Percentiles rank a stretch among this genome's conserved stretches.
Conservation (phyloP, 2,888 invertebrate species). For the Tanytarsus gracilentus region DNA sequence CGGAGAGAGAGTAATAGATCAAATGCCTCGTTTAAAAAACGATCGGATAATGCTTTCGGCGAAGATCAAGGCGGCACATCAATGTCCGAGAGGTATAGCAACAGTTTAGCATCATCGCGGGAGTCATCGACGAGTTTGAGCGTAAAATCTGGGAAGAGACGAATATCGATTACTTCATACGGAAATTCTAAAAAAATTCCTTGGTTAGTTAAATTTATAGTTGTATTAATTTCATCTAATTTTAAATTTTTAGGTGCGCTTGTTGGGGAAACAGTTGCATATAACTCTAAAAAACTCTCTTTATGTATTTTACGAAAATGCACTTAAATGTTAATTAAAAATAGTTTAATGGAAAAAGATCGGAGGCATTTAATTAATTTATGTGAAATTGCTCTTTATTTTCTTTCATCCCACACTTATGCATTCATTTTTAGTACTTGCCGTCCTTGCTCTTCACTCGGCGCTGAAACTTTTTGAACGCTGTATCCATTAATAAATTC, state of each 20-base stretch:
- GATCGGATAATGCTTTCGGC: constrained; percentile 18
- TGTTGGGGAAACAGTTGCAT: constrained; percentile 44
- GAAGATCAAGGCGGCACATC: constrained; percentile 35
- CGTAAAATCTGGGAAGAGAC: constrained; percentile 40
- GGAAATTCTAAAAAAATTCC: constrained; percentile 39
- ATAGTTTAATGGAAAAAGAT: no score
- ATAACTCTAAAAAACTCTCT: constrained; percentile 32
- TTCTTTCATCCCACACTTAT: no score
- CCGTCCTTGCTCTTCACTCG: constrained; percentile 67
- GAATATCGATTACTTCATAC: constrained; percentile 42
- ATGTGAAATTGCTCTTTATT: no score
- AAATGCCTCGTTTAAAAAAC: constrained; percentile 8
- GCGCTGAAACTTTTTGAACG: constrained; percentile 73
- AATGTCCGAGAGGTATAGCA: constrained; percentile 39
- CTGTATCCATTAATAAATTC: constrained; percentile 76
- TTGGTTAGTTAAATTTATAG: neutral
- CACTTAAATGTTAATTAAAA: no score
- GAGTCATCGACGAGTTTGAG: constrained; percentile 43
- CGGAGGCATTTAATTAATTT: no score
- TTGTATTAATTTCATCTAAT: neutral
- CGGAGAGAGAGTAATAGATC: constrained; percentile 14
- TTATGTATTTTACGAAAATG: no score
- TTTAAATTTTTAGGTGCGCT: constrained; percentile 34
- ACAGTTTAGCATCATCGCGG: constrained; percentile 41
- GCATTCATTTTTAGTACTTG: neutral